A percentile compares a stretch with the other conserved stretches of the same genome.
These are phyloP conservation scores for Thomomys bottae DNA, from an alignment of 2,113 vertebrate genomes.

Conservation along the genomic window DNA sequence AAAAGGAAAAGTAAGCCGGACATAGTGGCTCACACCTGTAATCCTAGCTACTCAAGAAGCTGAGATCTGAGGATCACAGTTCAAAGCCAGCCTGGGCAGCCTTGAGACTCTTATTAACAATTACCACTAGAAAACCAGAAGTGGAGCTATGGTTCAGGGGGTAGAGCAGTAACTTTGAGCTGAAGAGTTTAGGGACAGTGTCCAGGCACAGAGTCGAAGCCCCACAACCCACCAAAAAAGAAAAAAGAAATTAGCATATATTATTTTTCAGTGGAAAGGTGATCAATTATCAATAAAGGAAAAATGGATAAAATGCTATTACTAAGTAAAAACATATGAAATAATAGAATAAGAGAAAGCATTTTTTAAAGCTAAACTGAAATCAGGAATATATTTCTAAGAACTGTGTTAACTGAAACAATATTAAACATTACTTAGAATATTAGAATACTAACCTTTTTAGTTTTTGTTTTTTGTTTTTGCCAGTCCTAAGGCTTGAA, in stretches of 20 bases:
- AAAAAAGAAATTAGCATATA: slow-evolving; percentile 46
- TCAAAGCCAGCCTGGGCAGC: too few species aligned
- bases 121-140: too few species aligned
- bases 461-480: background rate
- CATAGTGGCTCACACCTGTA: too few species aligned
- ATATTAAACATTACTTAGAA: background rate
- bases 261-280: slow-evolving; percentile 49
- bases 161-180: too few species aligned
- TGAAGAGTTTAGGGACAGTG: too few species aligned
- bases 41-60: too few species aligned
- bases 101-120: too few species aligned
- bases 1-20: background rate
- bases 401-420: slow-evolving; percentile 25
- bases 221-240: slow-evolving; percentile 49
- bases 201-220: too few species aligned
- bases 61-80: too few species aligned
- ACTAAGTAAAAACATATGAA: slow-evolving; percentile 11
- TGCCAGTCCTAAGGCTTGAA: too few species aligned
- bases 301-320: slow-evolving; percentile 43
- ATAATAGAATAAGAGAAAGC: slow-evolving; percentile 31
- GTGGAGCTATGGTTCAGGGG: too few species aligned
- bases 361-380: slow-evolving; percentile 42
- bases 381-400: slow-evolving; percentile 33
- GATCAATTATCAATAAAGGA: background rate
- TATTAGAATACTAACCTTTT: background rate